phyloP scores from a whole-genome alignment of 2,888 invertebrate genomes.

The Platycheirus albimanus region DNA sequence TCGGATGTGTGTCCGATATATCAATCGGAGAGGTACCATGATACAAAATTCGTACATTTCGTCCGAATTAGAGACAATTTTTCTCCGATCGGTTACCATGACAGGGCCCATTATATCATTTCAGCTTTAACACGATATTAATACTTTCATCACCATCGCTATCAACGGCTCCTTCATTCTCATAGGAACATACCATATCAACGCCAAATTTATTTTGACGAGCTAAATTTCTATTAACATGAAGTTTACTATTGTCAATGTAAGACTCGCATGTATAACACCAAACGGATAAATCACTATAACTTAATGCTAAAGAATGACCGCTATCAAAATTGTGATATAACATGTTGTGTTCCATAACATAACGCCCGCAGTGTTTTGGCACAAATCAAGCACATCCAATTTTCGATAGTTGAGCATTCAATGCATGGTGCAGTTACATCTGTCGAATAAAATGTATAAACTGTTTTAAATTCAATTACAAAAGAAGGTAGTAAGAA shows the following conservation, averaged over 20 bases:
- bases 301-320: constrained; percentile 92
- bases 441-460: constrained; percentile 78
- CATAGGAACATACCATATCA: constrained; percentile 85
- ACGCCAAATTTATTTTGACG: constrained; percentile 89
- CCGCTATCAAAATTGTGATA: constrained; percentile 85
- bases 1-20: too few relatives aligned
- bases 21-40: too few relatives aligned
- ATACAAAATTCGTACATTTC: too few relatives aligned
- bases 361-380: constrained; percentile 91
- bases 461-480: too few relatives aligned
- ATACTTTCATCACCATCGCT: constrained; percentile 66
- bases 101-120: constrained; percentile 71
- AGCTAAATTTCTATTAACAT: constrained; percentile 88
- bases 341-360: constrained; percentile 91
- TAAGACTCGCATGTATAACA: constrained; percentile 93
- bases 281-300: constrained; percentile 93
- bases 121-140: constrained; percentile 77
- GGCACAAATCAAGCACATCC: constrained; percentile 84
- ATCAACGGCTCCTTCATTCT: constrained; percentile 49
- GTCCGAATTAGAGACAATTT: too few relatives aligned
- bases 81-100: too few relatives aligned
- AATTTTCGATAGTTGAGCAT: constrained; percentile 87
- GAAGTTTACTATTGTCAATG: constrained; percentile 89
- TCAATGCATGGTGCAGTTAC: constrained; percentile 84
- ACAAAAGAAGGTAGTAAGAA: too few relatives aligned